phyloP scores from a whole-genome alignment of 2,888 invertebrate genomes.

The Caenorhabditis plicata region DNA sequence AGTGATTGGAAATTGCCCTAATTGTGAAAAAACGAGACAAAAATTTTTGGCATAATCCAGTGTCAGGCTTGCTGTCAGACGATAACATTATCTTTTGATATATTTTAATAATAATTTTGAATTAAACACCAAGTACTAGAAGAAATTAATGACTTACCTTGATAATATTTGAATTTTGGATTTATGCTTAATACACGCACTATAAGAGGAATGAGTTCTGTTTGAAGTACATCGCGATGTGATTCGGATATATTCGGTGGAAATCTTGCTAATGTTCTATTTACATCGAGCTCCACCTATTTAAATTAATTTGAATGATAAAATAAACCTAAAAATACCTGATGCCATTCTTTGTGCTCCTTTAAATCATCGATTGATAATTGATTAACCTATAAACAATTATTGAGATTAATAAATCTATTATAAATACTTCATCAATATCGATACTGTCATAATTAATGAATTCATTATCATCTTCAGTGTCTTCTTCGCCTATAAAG shows the following conservation, averaged over 20 bases:
- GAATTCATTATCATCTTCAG: no score
- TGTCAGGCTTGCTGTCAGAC: no score
- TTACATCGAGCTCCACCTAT: slow-evolving; percentile 64
- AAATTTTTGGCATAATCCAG: no score
- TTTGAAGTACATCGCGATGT: slow-evolving; percentile 49
- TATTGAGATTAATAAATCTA: slow-evolving; percentile 6
- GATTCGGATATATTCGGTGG: slow-evolving; percentile 61
- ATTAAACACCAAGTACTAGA: background rate
- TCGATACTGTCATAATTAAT: no score
- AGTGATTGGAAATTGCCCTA: no score
- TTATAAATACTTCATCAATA: slow-evolving; percentile 3
- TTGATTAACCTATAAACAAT: no score
- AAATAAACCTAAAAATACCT: no score
- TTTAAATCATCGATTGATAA: slow-evolving; percentile 47
- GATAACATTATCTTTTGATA: no score
- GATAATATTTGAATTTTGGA: slow-evolving; percentile 63
- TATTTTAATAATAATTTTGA: no score
- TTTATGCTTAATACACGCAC: slow-evolving; percentile 57
- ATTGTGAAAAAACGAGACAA: no score
- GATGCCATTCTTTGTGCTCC: slow-evolving; percentile 60
- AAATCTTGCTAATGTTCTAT: slow-evolving; percentile 61
- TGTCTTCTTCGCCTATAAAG: no score
- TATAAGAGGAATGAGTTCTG: slow-evolving; percentile 60
- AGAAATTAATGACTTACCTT: slow-evolving; percentile 40
- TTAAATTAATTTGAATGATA: no score